These are phyloP conservation scores for Limnephilus auricula DNA, from an alignment of 2,888 invertebrate genomes.

Conservation along the genomic window DNA sequence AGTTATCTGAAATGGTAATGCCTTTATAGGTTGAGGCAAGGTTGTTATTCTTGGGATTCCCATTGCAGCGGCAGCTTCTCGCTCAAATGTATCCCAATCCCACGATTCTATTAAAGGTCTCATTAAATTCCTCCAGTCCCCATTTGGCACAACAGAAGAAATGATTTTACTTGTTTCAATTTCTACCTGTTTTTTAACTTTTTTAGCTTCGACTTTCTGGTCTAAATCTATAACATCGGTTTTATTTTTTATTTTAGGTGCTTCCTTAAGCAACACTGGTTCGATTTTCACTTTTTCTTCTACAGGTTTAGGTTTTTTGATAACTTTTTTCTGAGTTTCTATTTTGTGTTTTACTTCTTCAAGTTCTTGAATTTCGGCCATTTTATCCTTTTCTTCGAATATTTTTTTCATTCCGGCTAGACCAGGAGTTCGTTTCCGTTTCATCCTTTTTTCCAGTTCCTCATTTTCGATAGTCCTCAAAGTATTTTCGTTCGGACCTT, in stretches of 20 bases:
- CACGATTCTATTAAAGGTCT: conserved; percentile 81
- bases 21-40: conserved; percentile 76
- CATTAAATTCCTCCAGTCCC: conserved; percentile 80
- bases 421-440: conserved; percentile 81
- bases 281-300: conserved; percentile 67
- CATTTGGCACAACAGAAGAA: conserved; percentile 75
- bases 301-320: conserved; percentile 68
- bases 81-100: conserved; percentile 82
- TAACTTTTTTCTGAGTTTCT: conserved; percentile 69
- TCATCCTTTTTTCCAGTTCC: conserved; percentile 77
- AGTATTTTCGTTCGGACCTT: conserved; percentile 83
- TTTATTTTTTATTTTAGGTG: conserved; percentile 64
- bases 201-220: conserved; percentile 20
- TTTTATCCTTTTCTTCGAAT: conserved; percentile 86
- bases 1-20: conserved; percentile 76
- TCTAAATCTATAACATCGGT: conserved; percentile 46
- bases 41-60: conserved; percentile 74
- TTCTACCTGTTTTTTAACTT: conserved; percentile 69
- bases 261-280: conserved; percentile 67
- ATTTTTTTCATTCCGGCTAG: conserved; percentile 83
- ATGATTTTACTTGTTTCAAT: conserved; percentile 70
- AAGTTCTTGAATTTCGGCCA: conserved; percentile 80
- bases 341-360: conserved; percentile 78
- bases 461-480: conserved; percentile 79
- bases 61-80: conserved; percentile 77